Evolutionary conservation across 2,797 vertebrate genomes (phyloP).

Genomic region (Hafferia zeledoni): DNA sequence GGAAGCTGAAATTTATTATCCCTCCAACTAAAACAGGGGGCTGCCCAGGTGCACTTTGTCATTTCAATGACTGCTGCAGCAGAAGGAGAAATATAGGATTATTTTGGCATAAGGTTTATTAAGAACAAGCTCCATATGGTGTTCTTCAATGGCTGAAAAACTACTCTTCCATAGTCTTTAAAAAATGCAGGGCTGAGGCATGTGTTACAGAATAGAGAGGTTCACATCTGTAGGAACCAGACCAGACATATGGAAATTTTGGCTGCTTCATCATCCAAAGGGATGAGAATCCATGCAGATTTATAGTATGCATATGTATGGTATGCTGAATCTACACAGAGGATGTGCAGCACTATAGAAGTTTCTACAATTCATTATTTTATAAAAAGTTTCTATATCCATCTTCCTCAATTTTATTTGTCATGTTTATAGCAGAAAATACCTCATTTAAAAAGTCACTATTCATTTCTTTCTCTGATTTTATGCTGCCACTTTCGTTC

Average conservation of each 20-base stretch:
- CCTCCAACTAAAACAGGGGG: not conserved
- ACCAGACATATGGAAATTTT: not conserved
- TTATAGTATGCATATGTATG: not conserved
- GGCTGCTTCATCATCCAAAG: not conserved
- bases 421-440: not conserved
- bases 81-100: not conserved
- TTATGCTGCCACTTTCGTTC: not conserved
- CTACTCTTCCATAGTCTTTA: not conserved
- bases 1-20: not conserved
- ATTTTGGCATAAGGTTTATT: not conserved
- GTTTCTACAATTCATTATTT: not conserved
- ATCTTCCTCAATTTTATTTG: not conserved
- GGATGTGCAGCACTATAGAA: rapidly evolving
- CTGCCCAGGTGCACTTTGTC: not conserved
- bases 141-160: not conserved
- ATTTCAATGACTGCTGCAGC: not conserved
- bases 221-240: not conserved
- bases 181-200: not conserved
- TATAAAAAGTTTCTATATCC: not conserved
- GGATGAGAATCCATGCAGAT: not conserved
- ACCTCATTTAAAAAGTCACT: not conserved
- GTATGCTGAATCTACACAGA: not conserved
- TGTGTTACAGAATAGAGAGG: not conserved
- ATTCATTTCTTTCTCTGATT: not conserved
- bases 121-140: not conserved